Evolutionary conservation across 1,140 invertebrate species (phyloP), one percentile per base, ranked within the genome.

Genomic region (Panonychus citri): DNA sequence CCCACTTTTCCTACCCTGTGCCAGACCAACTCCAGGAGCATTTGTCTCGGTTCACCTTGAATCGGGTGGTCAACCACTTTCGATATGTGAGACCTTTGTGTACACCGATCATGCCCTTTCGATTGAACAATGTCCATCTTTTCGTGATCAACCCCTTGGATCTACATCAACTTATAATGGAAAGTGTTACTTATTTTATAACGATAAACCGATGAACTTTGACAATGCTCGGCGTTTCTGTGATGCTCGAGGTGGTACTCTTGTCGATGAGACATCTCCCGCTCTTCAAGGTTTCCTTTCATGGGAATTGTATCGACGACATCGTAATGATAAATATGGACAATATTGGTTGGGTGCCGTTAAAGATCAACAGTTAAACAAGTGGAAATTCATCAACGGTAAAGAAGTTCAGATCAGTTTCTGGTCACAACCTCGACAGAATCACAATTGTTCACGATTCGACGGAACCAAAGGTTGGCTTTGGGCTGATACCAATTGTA

Each of bases 161-260:
- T 85, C 82, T 30, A 83, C 85, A 0, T 85, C 87, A 2, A 91
- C 87, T 0, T 94, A 93, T 69, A 91, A 91, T 65, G 87, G 87
- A 51, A 91, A 91, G 71, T 94, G 88, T 68, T 94, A 94, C 66
- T 85, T 89, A 58, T 94, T 93, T 71, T 90, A 91, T 70, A 86
- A 88, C 64, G 73, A 84, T 28, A 84, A 89, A 64, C 83, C 84
- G 0, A 67, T 82, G 59, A 78, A 76, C 59, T 88, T 91, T 68
- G 72, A 79, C 26, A 83, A 87, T 43, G 81, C 87, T 0, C 68
- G 85, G 12, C 71, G 77, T 0, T 87, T 87, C 66, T 93, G 87
- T 65, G 75, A 79, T 46, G 75, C 76, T 1, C 73, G 87, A 27
- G 82, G 77, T 10, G 85, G 87, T 1, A 83, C 82, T 0, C 69